These are phyloP conservation scores for Hypsopygia costalis DNA, from an alignment of 2,888 invertebrate genomes.

Conservation along the genomic window DNA sequence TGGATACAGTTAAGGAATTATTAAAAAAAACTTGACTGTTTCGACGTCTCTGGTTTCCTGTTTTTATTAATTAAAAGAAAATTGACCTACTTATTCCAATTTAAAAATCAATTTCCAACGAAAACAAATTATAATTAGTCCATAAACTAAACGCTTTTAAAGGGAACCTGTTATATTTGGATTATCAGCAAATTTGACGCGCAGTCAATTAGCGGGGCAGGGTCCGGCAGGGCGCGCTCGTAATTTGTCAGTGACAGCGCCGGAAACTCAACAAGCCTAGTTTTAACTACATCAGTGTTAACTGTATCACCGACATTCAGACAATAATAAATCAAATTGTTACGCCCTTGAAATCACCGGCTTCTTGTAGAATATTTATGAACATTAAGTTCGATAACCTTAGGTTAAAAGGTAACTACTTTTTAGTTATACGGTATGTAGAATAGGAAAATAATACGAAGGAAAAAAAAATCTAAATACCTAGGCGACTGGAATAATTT, in stretches of 20 bases:
- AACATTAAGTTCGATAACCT: constrained; percentile 2
- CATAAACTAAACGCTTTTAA: constrained; percentile 16
- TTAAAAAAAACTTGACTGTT: too few species aligned
- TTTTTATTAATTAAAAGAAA: too few species aligned
- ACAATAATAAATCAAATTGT: constrained; percentile 30
- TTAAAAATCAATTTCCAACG: background rate
- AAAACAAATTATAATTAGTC: background rate
- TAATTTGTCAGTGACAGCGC: constrained; percentile 75
- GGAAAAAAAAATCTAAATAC: too few species aligned
- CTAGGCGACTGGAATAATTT: too few species aligned
- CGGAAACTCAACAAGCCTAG: constrained; percentile 66
- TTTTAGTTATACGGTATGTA: too few species aligned
- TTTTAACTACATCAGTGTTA: constrained; percentile 37
- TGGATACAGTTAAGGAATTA: too few species aligned
- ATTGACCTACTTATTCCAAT: too few species aligned
- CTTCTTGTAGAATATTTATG: constrained; percentile 6
- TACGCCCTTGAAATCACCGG: constrained; percentile 22
- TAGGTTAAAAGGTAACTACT: background rate
- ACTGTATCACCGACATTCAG: constrained; percentile 39
- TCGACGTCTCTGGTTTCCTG: too few species aligned
- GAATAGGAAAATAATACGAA: too few species aligned
- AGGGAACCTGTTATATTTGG: constrained; percentile 51
- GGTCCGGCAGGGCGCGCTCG: constrained; percentile 48
- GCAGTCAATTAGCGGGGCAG: constrained; percentile 68
- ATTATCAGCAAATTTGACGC: constrained; percentile 69